Percentiles rank a stretch among this genome's conserved stretches.
Evolutionary conservation across 1,140 invertebrate species (phyloP).

Genomic region (Apis mellifera): DNA sequence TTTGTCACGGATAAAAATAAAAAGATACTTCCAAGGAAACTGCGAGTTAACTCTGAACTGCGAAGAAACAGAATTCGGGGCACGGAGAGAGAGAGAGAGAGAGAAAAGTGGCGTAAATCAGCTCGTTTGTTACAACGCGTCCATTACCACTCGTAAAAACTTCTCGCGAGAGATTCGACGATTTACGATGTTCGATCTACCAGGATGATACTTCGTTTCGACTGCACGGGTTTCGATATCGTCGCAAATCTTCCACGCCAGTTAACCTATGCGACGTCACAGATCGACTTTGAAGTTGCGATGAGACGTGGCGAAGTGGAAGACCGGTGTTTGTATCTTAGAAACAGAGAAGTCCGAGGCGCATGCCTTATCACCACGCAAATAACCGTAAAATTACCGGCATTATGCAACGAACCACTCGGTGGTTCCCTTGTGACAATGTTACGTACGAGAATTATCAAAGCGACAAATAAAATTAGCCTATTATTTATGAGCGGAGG

Average conservation of each 20-base stretch:
- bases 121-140: neutral
- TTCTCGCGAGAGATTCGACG: neutral
- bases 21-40: too few relatives aligned
- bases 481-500: neutral
- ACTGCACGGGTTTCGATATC: neutral
- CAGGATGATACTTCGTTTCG: neutral
- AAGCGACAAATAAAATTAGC: neutral
- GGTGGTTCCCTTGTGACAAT: neutral
- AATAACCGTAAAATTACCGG: constrained; percentile 3
- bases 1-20: neutral
- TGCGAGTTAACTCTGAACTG: neutral
- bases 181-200: constrained; percentile 18
- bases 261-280: neutral
- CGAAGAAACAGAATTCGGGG: constrained; percentile 5
- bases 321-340: neutral
- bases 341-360: constrained; percentile 9
- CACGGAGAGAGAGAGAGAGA: constrained; percentile 25
- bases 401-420: constrained; percentile 7
- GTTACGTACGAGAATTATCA: neutral
- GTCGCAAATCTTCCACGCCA: neutral
- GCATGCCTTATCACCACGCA: constrained; percentile 10
- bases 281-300: neutral
- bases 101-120: constrained; percentile 34
- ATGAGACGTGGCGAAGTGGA: neutral
- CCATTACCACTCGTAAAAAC: neutral